Conservation (phyloP, 2,888 invertebrate species). For the Cosmia trapezina region DNA sequence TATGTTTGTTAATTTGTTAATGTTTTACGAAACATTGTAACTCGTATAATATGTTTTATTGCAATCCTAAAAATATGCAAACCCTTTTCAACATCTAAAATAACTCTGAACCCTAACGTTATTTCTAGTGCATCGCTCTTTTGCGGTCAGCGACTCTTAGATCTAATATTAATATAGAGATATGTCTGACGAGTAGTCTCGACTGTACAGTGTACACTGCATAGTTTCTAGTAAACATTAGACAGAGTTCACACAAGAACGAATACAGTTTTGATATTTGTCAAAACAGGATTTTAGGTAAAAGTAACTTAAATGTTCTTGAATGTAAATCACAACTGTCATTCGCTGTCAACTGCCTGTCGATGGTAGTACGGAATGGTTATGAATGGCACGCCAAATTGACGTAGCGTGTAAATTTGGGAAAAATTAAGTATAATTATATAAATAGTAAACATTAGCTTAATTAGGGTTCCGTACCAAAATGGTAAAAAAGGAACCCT, state of each 20-base stretch:
- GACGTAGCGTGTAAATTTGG: not conserved
- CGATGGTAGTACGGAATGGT: not conserved
- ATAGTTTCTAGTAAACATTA: constrained; percentile 4
- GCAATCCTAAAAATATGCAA: constrained; percentile 24
- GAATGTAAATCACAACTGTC: not conserved
- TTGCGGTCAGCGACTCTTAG: constrained; percentile 50
- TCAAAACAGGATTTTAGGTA: not conserved
- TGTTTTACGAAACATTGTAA: not conserved
- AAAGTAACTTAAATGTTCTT: not conserved
- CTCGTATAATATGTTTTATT: constrained; percentile 3
- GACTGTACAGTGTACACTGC: not conserved
- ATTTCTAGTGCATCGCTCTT: constrained; percentile 50
- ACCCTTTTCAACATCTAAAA: constrained; percentile 40
- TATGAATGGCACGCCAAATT: not conserved
- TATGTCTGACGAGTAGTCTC: constrained; percentile 16
- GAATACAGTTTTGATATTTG: too few relatives aligned
- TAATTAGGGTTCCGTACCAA: too few relatives aligned
- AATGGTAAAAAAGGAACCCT: too few relatives aligned
- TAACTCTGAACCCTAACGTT: constrained; percentile 33
- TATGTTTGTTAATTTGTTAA: too few relatives aligned
- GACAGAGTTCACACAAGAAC: too few relatives aligned
- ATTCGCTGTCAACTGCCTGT: not conserved
- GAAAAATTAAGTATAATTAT: not conserved
- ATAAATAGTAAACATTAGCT: too few relatives aligned
- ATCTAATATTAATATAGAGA: constrained; percentile 40